A percentile compares a stretch with the other conserved stretches of the same genome.
These are phyloP conservation scores for Stratiolaelaps scimitus DNA, from an alignment of 1,140 invertebrate genomes.

Conservation along the genomic window DNA sequence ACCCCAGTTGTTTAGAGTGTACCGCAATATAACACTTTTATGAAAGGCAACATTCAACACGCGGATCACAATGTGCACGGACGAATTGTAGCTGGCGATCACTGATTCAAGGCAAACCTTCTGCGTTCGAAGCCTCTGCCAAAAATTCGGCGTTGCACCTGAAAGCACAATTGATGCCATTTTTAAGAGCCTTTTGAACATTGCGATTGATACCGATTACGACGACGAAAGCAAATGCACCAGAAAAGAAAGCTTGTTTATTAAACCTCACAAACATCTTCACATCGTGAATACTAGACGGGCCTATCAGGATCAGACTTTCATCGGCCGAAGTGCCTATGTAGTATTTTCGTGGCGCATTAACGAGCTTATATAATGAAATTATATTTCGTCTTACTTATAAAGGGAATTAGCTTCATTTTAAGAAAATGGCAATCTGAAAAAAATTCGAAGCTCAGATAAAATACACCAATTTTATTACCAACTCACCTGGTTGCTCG, in stretches of 20 bases:
- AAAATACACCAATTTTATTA: background rate
- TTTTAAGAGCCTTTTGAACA: too few relatives aligned
- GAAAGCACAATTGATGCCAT: background rate
- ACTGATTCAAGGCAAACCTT: conserved; percentile 74
- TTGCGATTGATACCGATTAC: too few relatives aligned
- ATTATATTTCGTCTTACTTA: too few relatives aligned
- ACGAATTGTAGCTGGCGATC: conserved; percentile 54
- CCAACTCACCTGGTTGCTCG: conserved; percentile 24
- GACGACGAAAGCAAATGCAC: too few relatives aligned
- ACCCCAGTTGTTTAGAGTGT: conserved; percentile 69
- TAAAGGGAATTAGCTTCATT: too few relatives aligned
- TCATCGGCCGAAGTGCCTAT: too few relatives aligned
- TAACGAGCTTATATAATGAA: too few relatives aligned
- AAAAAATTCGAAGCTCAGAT: background rate
- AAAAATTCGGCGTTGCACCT: conserved; percentile 50
- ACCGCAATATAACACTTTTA: conserved; percentile 73
- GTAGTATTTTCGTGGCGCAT: too few relatives aligned
- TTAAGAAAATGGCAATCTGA: background rate
- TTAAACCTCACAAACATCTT: too few relatives aligned
- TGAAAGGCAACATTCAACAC: conserved; percentile 79
- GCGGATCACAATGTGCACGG: conserved; percentile 68
- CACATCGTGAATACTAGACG: too few relatives aligned
- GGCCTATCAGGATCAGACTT: too few relatives aligned
- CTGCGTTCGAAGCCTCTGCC: conserved; percentile 57
- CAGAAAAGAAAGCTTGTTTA: too few relatives aligned